Percentiles rank a stretch among this genome's conserved stretches.
These are phyloP conservation scores for Pachycephus smyrnensis DNA, from an alignment of 2,888 invertebrate species.

Conservation along the genomic window DNA sequence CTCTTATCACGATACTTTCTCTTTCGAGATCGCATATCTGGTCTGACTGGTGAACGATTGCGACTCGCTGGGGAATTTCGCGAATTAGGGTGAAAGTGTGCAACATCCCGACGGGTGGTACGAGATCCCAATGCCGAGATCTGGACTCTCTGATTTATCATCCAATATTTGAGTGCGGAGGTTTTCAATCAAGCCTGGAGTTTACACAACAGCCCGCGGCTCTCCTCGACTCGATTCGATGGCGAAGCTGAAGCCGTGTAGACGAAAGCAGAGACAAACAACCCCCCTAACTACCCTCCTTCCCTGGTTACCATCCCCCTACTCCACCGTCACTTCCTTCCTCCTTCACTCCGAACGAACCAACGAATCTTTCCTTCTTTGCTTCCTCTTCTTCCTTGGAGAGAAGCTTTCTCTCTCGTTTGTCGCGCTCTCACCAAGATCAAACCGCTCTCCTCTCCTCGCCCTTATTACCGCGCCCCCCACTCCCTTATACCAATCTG, in stretches of 20 bases:
- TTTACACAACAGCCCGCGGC: constrained; percentile 64
- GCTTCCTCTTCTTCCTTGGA: neutral
- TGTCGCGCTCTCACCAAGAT: constrained; percentile 23
- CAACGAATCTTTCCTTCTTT: neutral
- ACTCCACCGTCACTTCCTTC: constrained; percentile 21
- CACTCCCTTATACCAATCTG: neutral
- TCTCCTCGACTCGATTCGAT: constrained; percentile 53
- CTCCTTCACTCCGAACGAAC: neutral
- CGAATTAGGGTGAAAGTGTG: neutral
- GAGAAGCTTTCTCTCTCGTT: neutral
- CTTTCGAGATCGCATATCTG: neutral
- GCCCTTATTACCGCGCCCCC: neutral
- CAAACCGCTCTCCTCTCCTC: neutral
- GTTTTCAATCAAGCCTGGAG: constrained; percentile 62
- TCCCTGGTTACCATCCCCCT: constrained; percentile 34
- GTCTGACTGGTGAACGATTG: neutral
- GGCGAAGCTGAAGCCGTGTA: constrained; percentile 50
- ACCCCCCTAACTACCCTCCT: constrained; percentile 46
- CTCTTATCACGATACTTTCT: neutral
- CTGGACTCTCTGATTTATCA: constrained; percentile 56
- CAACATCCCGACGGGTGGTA: neutral
- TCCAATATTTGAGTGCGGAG: constrained; percentile 64
- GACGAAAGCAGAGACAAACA: constrained; percentile 59
- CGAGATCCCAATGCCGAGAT: constrained; percentile 12
- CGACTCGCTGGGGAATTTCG: neutral